These are phyloP conservation scores for Apostichopus californicus DNA, from an alignment of 35 echinoderm and acorn worm genomes.

Conservation along the genomic window DNA sequence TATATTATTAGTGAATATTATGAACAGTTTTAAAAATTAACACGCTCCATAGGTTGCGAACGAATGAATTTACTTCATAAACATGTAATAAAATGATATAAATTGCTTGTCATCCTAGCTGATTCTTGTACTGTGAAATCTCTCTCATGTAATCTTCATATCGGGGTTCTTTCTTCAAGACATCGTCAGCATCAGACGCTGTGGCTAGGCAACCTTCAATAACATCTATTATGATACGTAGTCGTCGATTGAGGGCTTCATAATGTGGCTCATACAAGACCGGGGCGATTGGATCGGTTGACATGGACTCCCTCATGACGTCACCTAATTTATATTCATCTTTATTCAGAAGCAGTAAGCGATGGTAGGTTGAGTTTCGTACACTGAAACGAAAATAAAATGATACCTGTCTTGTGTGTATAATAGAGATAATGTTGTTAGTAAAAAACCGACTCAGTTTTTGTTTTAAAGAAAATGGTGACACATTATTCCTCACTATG, in stretches of 20 bases:
- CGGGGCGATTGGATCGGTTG: conserved; percentile 77
- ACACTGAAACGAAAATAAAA: conserved; percentile 61
- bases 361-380: conserved; percentile 79
- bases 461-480: no score
- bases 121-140: no score
- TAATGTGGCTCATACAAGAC: conserved; percentile 81
- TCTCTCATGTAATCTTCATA: neutral
- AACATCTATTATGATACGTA: conserved; percentile 66
- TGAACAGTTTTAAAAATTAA: no score
- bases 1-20: no score
- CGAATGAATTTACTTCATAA: no score
- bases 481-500: no score
- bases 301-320: conserved; percentile 93
- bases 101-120: no score
- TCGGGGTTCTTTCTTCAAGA: conserved; percentile 17
- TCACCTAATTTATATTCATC: conserved; percentile 90
- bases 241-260: conserved; percentile 81
- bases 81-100: no score
- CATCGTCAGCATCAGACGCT: conserved; percentile 36
- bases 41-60: no score
- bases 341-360: conserved; percentile 70
- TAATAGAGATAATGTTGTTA: no score
- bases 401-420: neutral
- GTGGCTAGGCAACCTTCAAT: conserved; percentile 60
- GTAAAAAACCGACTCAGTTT: no score